Evolutionary conservation across 2,113 vertebrate genomes (phyloP).

Genomic region (Cyprinodon variegatus): DNA sequence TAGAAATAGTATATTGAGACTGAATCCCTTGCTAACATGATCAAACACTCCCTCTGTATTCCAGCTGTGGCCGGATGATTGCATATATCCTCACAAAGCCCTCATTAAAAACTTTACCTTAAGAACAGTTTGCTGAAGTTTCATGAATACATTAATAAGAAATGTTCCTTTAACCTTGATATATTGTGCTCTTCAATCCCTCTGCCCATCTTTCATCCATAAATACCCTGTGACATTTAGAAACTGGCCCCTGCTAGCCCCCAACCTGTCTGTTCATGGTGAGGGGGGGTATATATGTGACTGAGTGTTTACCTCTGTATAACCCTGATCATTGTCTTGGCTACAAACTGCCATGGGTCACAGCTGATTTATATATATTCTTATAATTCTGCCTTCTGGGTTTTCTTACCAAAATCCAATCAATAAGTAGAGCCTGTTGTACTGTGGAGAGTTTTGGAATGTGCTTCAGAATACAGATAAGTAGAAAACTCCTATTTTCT

Average conservation of each 20-base stretch:
- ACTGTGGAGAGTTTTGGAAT: constrained; percentile 10
- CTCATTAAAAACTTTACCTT: background rate
- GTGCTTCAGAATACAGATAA: constrained; percentile 3
- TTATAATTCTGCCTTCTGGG: background rate
- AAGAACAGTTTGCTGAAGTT: background rate
- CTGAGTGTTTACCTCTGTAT: constrained; percentile 3
- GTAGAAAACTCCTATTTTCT: constrained; percentile 17
- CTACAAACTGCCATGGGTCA: constrained; percentile 30
- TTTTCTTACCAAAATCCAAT: background rate
- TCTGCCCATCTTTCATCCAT: constrained; percentile 75
- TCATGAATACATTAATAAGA: background rate
- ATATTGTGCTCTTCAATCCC: constrained; percentile 32
- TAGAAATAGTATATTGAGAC: constrained; percentile 3
- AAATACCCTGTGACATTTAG: constrained; percentile 82
- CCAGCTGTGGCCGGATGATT: constrained; percentile 1
- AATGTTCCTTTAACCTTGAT: constrained; percentile 17
- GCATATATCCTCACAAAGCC: constrained; percentile 6
- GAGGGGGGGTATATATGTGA: background rate
- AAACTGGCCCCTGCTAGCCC: constrained; percentile 33
- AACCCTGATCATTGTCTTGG: constrained; percentile 29
- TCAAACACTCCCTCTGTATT: constrained; percentile 12
- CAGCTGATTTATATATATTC: background rate
- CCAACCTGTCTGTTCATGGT: constrained; percentile 10
- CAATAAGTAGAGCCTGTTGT: background rate
- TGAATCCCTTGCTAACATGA: constrained; percentile 17